Evolutionary conservation across 2,888 invertebrate species (phyloP).

Genomic region (Macrosoma leucophasiata): DNA sequence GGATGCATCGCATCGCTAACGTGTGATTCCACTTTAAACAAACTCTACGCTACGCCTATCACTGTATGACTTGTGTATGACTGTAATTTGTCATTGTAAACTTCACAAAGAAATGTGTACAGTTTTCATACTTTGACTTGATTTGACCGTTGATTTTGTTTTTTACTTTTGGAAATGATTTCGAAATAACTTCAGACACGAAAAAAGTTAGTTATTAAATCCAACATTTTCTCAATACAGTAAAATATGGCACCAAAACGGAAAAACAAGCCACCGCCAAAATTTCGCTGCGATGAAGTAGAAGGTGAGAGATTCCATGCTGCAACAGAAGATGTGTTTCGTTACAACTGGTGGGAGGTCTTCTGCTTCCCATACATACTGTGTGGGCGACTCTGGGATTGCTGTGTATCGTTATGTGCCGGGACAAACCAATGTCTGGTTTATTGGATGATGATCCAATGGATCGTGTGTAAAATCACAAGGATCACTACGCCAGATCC

Average conservation of each 20-base stretch:
- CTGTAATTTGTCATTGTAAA: no score
- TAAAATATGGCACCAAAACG: slow-evolving; percentile 43
- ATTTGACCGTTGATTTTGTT: no score
- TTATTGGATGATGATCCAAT: slow-evolving; percentile 59
- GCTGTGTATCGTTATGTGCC: slow-evolving; percentile 44
- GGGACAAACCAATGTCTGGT: slow-evolving; percentile 56
- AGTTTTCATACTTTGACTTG: no score
- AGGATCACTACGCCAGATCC: slow-evolving; percentile 49
- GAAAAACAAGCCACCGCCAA: slow-evolving; percentile 28
- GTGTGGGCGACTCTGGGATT: slow-evolving; percentile 47
- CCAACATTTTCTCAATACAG: slow-evolving; percentile 3
- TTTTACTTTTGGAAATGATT: no score
- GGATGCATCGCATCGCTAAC: no score
- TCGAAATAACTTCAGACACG: no score
- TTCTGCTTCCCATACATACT: slow-evolving; percentile 59
- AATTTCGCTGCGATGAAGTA: slow-evolving; percentile 37
- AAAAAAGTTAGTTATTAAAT: no score
- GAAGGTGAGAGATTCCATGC: slow-evolving; percentile 45
- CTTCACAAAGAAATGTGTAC: no score
- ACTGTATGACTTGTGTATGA: no score
- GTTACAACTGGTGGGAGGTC: slow-evolving; percentile 57
- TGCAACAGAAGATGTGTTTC: slow-evolving; percentile 42
- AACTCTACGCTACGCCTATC: no score
- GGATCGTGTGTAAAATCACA: slow-evolving; percentile 56
- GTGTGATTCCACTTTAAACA: no score